Percentiles rank a stretch among this genome's conserved stretches.
These are phyloP conservation scores for Napeogenes inachia DNA, from an alignment of 2,888 invertebrate genomes.

Conservation along the genomic window DNA sequence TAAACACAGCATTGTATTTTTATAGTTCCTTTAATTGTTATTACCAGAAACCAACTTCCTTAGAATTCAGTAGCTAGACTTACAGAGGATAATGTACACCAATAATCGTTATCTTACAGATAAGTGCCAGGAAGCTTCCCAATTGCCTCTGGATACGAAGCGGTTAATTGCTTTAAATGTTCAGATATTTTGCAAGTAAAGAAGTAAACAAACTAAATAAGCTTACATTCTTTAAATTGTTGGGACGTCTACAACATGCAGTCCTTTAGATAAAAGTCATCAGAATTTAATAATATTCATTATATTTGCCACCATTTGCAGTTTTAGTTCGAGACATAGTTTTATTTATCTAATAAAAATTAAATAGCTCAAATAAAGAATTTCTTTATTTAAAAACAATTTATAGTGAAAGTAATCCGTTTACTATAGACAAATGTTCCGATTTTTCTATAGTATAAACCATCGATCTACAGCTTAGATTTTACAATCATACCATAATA, in stretches of 20 bases:
- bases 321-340: no score
- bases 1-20: slow-evolving; percentile 9
- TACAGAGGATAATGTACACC: slow-evolving; percentile 59
- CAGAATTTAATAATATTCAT: no score
- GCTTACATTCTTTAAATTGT: slow-evolving; percentile 7
- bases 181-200: slow-evolving; percentile 30
- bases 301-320: no score
- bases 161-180: slow-evolving; percentile 46
- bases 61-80: slow-evolving; percentile 47
- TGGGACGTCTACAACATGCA: background rate
- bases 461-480: no score
- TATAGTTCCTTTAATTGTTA: slow-evolving; percentile 21
- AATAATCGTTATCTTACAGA: slow-evolving; percentile 67
- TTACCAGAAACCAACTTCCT: slow-evolving; percentile 25
- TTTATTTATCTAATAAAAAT: no score
- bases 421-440: no score
- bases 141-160: slow-evolving; percentile 58
- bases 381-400: no score
- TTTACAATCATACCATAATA: no score
- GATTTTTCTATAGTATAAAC: no score
- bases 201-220: slow-evolving; percentile 17
- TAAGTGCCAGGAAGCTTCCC: slow-evolving; percentile 58
- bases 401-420: no score
- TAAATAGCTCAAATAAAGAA: no score
- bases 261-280: background rate